Percentiles rank a stretch among this genome's conserved stretches.
Evolutionary conservation across 2,797 vertebrate species (phyloP).

Genomic region (Micropoecilia bifurca): DNA sequence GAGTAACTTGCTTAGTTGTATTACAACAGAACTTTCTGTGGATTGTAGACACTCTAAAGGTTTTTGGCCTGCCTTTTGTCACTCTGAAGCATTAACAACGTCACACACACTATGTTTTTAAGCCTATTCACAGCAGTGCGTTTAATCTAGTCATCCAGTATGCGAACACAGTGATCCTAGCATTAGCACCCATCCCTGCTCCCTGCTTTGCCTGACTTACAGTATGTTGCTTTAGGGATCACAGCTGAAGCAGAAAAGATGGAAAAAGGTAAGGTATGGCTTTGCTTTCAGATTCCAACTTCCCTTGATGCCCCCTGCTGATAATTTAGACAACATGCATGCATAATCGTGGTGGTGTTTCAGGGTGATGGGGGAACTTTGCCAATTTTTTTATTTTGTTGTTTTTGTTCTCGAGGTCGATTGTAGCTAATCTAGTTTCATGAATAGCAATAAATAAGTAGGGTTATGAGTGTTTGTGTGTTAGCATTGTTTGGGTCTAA

Average conservation of each 20-base stretch:
- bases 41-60: not conserved
- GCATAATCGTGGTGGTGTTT: constrained; percentile 23
- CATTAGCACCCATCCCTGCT: constrained; percentile 34
- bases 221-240: constrained; percentile 75
- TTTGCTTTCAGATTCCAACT: constrained; percentile 59
- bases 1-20: not conserved
- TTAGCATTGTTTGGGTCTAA: constrained; percentile 11
- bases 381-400: constrained; percentile 18
- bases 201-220: constrained; percentile 72
- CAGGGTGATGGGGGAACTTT: constrained; percentile 25
- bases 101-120: constrained; percentile 3
- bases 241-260: constrained; percentile 46
- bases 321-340: constrained; percentile 16
- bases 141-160: constrained; percentile 31
- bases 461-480: not conserved
- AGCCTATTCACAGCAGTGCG: not conserved
- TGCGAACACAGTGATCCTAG: constrained; percentile 13
- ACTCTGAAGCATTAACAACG: constrained; percentile 5
- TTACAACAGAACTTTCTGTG: not conserved
- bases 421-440: not conserved
- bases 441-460: not conserved
- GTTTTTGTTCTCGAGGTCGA: constrained; percentile 20
- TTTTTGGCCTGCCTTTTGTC: not conserved
- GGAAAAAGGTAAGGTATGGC: constrained; percentile 75
- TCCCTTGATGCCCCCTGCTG: constrained; percentile 24